Evolutionary conservation across 2,113 vertebrate genomes (phyloP).

Genomic region (Myiozetetes cayanensis): DNA sequence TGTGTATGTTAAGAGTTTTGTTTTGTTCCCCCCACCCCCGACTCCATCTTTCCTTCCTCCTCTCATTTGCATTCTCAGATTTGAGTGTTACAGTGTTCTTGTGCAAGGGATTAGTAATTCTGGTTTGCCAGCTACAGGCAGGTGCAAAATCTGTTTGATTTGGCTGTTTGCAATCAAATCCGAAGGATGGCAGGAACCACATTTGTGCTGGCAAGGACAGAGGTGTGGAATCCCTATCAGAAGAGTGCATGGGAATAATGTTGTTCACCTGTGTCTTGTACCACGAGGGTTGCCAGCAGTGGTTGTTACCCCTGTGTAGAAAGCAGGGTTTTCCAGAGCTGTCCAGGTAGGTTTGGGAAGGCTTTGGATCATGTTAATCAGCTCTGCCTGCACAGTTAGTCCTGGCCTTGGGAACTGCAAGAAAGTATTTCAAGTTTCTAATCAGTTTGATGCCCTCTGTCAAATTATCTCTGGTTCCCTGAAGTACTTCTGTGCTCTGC

Average conservation of each 20-base stretch:
- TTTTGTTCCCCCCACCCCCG: rapidly evolving
- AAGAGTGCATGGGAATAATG: background rate
- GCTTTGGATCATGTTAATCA: background rate
- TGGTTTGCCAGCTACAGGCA: background rate
- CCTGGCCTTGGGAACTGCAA: background rate
- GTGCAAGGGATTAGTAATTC: background rate
- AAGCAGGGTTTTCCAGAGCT: background rate
- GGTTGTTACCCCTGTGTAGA: background rate
- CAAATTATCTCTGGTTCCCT: background rate
- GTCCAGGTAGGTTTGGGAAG: background rate
- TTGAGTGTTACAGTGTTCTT: background rate
- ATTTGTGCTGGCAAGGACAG: background rate
- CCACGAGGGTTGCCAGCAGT: background rate
- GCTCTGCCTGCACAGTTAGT: background rate
- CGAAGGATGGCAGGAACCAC: background rate
- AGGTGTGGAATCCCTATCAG: background rate
- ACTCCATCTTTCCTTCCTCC: background rate
- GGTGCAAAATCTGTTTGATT: background rate
- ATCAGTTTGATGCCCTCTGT: background rate
- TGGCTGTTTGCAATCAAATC: background rate
- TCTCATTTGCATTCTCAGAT: background rate
- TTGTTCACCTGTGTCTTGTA: background rate
- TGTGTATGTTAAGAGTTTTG: background rate
- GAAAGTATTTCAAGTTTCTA: background rate
- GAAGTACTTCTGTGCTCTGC: background rate